Conservation (phyloP, 2,888 invertebrate species). For the Hirtodrosophila trivittata region DNA sequence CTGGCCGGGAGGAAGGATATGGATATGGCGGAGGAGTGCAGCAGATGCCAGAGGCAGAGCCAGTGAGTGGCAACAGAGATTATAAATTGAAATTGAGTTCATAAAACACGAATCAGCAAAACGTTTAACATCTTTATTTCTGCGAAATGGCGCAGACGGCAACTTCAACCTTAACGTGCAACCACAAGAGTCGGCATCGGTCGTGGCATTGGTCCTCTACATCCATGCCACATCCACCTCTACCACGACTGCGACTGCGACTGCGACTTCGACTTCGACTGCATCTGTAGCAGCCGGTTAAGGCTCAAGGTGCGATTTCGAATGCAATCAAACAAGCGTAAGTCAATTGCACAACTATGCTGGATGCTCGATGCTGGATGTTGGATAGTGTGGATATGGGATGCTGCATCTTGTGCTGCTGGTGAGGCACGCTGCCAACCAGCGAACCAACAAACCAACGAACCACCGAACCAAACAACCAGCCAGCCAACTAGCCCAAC, state of each 20-base stretch:
- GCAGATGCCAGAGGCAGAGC: conserved; percentile 30
- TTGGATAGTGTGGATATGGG: conserved; percentile 26
- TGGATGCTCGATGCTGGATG: conserved; percentile 34
- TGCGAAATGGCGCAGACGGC: conserved; percentile 69
- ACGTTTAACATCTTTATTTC: conserved; percentile 82
- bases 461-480: conserved; percentile 9
- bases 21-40: conserved; percentile 6
- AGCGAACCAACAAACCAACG: conserved; percentile 14
- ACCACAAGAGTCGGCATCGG: conserved; percentile 59
- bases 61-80: conserved; percentile 80
- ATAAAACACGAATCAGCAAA: conserved; percentile 83
- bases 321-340: conserved; percentile 78
- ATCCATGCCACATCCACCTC: neutral
- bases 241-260: conserved; percentile 10
- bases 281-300: conserved; percentile 38
- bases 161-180: conserved; percentile 36
- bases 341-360: conserved; percentile 68
- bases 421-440: conserved; percentile 29
- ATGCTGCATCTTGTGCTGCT: conserved; percentile 33
- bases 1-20: conserved; percentile 4
- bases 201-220: conserved; percentile 46
- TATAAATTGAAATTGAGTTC: conserved; percentile 83
- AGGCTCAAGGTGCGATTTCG: conserved; percentile 73
- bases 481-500: conserved; percentile 21
- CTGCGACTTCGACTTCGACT: conserved; percentile 16